Conservation (phyloP, 1,140 invertebrate species). For the Heterodera schachtii region DNA sequence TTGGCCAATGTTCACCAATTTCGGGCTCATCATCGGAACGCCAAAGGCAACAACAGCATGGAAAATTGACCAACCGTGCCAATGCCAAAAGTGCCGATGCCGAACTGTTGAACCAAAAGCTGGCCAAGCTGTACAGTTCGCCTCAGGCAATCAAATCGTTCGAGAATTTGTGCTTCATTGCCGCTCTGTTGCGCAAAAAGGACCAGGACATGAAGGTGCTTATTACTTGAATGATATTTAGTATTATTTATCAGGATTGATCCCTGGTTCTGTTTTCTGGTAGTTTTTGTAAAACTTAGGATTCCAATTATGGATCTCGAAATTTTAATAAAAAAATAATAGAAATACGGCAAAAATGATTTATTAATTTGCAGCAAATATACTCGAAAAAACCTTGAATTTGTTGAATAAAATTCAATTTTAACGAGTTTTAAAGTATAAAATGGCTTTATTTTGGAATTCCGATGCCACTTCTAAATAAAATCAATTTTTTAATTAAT, state of each 20-base stretch:
- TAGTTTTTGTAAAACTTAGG: too few species aligned
- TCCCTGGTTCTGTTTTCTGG: too few species aligned
- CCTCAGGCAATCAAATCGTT: constrained; percentile 65
- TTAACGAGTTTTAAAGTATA: too few species aligned
- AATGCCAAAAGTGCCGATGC: too few species aligned
- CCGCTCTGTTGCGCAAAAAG: constrained; percentile 65
- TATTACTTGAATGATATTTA: constrained; percentile 7
- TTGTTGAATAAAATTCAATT: background rate
- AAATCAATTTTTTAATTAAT: too few species aligned
- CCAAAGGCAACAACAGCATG: background rate
- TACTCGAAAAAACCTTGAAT: background rate
- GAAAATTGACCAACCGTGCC: constrained; percentile 1
- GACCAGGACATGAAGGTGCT: constrained; percentile 63
- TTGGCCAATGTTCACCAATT: background rate
- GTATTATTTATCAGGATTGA: too few species aligned
- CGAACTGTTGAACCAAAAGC: constrained; percentile 8
- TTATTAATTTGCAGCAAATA: too few species aligned
- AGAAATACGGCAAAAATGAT: too few species aligned
- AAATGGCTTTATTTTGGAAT: too few species aligned
- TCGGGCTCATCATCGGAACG: background rate
- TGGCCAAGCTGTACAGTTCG: constrained; percentile 58
- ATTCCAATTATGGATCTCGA: too few species aligned
- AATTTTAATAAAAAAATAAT: too few species aligned
- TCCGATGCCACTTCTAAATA: too few species aligned
- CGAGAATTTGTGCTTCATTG: constrained; percentile 65